Conservation (phyloP, 2,888 invertebrate species). For the Aporophyla lueneburgensis region DNA sequence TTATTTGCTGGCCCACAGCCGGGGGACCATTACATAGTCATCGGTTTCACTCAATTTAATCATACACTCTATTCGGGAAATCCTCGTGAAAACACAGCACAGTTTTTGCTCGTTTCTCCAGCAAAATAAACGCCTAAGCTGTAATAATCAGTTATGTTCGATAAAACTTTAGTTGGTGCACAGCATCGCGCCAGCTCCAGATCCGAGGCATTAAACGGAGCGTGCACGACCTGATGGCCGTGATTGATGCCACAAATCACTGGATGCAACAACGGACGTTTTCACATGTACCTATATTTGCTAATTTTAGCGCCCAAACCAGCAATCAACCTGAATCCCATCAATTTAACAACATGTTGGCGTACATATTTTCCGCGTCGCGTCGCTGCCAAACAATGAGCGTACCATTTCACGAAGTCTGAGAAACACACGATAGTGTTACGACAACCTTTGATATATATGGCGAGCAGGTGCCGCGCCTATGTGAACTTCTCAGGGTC, state of each 20-base stretch:
- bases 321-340: slow-evolving; percentile 74
- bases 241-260: slow-evolving; percentile 63
- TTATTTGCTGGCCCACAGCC: slow-evolving; percentile 19
- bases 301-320: slow-evolving; percentile 69
- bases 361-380: slow-evolving; percentile 77
- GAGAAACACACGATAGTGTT: slow-evolving; percentile 70
- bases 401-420: slow-evolving; percentile 69
- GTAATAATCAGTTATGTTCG: slow-evolving; percentile 39
- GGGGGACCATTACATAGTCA: slow-evolving; percentile 9
- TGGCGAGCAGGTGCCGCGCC: slow-evolving; percentile 78
- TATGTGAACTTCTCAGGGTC: slow-evolving; percentile 76
- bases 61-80: slow-evolving; percentile 22
- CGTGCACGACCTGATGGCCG: slow-evolving; percentile 41
- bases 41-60: slow-evolving; percentile 31
- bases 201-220: slow-evolving; percentile 36
- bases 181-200: slow-evolving; percentile 37
- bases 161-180: slow-evolving; percentile 53
- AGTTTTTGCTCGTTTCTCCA: slow-evolving; percentile 25
- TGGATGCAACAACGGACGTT: slow-evolving; percentile 64
- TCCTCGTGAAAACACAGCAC: slow-evolving; percentile 22
- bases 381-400: slow-evolving; percentile 84
- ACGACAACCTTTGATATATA: slow-evolving; percentile 79
- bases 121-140: slow-evolving; percentile 47
- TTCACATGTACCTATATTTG: slow-evolving; percentile 64
- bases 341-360: slow-evolving; percentile 77